Percentiles rank a stretch among this genome's conserved stretches.
Evolutionary conservation across 2,113 vertebrate genomes (phyloP).

Genomic region (Corythornis madagascariensis): DNA sequence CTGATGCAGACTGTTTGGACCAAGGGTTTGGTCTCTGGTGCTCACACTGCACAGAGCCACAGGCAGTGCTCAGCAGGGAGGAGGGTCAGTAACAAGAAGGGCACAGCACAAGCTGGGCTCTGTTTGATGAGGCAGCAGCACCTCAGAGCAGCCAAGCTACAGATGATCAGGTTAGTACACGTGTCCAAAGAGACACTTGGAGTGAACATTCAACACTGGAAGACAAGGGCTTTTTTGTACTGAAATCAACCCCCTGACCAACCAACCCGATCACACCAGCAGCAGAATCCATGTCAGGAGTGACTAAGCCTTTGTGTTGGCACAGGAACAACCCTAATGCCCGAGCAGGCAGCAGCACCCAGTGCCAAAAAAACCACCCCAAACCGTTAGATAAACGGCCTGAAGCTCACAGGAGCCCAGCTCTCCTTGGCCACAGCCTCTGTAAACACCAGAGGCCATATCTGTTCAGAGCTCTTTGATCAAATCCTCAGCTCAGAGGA

Average conservation of each 20-base stretch:
- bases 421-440: background rate
- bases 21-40: no score
- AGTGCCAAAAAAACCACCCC: background rate
- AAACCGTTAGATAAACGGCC: background rate
- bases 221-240: background rate
- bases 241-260: background rate
- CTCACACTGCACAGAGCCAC: background rate
- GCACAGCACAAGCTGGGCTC: background rate
- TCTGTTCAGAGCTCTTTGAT: background rate
- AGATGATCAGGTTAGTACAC: background rate
- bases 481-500: background rate
- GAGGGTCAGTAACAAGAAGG: background rate
- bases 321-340: background rate
- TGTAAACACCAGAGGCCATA: background rate
- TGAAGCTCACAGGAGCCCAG: background rate
- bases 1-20: accelerated
- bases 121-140: background rate
- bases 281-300: background rate
- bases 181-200: background rate
- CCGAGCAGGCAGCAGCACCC: background rate
- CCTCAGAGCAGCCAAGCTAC: background rate
- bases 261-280: background rate
- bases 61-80: background rate
- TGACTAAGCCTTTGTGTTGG: background rate
- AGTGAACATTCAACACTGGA: conserved; percentile 54